Percentiles rank a stretch among this genome's conserved stretches.
Conservation (phyloP, 2,797 vertebrate genomes). For the Lepus townsendii region DNA sequence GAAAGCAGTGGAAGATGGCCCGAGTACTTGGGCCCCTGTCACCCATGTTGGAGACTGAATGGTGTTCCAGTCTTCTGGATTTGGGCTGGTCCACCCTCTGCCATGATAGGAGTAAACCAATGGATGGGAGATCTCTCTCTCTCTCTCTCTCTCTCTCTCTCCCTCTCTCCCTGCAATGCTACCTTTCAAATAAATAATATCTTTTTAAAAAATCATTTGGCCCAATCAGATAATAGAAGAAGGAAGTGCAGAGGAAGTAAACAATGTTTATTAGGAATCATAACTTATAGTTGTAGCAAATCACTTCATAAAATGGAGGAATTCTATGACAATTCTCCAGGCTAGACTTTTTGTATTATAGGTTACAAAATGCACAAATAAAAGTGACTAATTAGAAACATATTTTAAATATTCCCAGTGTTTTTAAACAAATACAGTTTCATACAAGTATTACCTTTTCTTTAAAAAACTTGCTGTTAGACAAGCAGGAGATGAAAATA, state of each 20-base stretch:
- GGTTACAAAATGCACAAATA: constrained; percentile 27
- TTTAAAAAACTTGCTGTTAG: constrained; percentile 92
- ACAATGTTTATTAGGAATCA: not conserved
- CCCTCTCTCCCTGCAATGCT: too few relatives aligned
- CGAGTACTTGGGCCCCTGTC: too few relatives aligned
- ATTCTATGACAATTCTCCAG: not conserved
- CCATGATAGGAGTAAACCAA: too few relatives aligned
- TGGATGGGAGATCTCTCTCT: too few relatives aligned
- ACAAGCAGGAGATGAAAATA: constrained; percentile 91
- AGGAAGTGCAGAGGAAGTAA: not conserved
- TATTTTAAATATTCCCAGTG: constrained; percentile 34
- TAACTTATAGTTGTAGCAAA: not conserved
- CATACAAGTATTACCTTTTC: constrained; percentile 87
- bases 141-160: too few relatives aligned
- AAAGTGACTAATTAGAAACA: not conserved
- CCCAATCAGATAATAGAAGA: not conserved
- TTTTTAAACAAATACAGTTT: constrained; percentile 54
- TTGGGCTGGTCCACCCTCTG: too few relatives aligned
- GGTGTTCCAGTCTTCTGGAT: too few relatives aligned
- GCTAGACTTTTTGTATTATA: not conserved
- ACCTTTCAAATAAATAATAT: too few relatives aligned
- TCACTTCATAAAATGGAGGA: constrained; percentile 42
- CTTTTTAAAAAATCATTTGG: not conserved
- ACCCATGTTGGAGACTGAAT: too few relatives aligned
- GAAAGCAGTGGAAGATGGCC: too few relatives aligned